A percentile compares a stretch with the other conserved stretches of the same genome.
These are phyloP conservation scores for Acrocyrtus sp. DNA, from an alignment of 2,888 invertebrate species.

Conservation along the genomic window DNA sequence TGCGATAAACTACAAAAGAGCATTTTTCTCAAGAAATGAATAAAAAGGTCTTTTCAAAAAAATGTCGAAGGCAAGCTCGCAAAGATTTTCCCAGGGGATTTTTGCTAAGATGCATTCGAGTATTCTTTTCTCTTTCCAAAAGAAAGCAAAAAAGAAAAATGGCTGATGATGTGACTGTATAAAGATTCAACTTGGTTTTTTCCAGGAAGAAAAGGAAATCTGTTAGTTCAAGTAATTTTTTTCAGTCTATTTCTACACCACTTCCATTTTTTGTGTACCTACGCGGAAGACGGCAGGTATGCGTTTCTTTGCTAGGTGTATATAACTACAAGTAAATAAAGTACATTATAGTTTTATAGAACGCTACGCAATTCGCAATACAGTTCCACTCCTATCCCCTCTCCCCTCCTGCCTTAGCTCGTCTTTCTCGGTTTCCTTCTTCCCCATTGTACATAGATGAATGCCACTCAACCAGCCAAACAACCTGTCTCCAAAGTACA, in stretches of 20 bases:
- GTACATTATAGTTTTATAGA: too few species aligned
- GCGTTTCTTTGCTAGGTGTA: not conserved
- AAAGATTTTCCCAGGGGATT: conserved; percentile 40
- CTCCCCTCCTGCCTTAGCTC: too few species aligned
- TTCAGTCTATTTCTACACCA: not conserved
- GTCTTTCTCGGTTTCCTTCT: conserved; percentile 21
- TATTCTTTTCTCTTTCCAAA: conserved; percentile 7
- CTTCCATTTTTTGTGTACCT: not conserved
- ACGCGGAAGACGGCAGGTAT: not conserved
- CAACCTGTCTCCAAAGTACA: conserved; percentile 40
- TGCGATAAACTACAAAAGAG: conserved; percentile 8
- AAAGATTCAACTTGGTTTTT: not conserved
- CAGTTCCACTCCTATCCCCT: too few species aligned
- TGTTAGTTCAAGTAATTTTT: not conserved
- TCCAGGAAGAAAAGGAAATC: conserved; percentile 9
- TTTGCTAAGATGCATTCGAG: conserved; percentile 20
- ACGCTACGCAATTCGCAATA: too few species aligned
- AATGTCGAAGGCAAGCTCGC: conserved; percentile 34
- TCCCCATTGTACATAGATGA: conserved; percentile 15
- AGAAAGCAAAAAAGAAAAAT: not conserved
- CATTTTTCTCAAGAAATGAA: conserved; percentile 17
- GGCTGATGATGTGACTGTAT: not conserved
- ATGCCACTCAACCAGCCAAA: conserved; percentile 25
- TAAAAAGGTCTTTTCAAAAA: conserved; percentile 25
- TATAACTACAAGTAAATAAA: too few species aligned